Percentiles rank a stretch among this genome's conserved stretches.
Conservation (phyloP, 2,113 vertebrate genomes). For the Neomonachus schauinslandi region DNA sequence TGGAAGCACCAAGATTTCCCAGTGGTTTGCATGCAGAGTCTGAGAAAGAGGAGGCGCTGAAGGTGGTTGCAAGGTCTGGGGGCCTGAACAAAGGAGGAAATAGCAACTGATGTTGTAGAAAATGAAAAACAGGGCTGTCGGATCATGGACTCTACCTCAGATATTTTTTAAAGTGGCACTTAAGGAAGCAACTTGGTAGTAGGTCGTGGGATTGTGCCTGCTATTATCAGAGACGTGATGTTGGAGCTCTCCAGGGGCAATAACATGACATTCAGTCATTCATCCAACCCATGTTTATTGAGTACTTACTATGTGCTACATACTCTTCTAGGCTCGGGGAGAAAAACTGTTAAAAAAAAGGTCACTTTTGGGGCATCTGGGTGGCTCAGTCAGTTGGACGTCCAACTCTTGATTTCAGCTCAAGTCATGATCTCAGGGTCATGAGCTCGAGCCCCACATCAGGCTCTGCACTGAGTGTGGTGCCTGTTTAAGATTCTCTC, state of each 20-base stretch:
- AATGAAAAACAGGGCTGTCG: neutral
- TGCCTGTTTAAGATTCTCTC: neutral
- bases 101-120: neutral
- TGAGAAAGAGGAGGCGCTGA: neutral
- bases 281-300: neutral
- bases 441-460: neutral
- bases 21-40: neutral
- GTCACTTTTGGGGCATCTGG: neutral
- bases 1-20: neutral
- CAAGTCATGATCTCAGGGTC: neutral
- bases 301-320: neutral
- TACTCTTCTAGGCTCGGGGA: neutral
- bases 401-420: neutral
- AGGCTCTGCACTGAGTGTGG: neutral
- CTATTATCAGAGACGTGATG: neutral
- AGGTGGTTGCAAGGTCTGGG: neutral
- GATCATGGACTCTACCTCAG: neutral
- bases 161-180: neutral
- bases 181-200: neutral
- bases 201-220: neutral
- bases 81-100: neutral
- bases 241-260: neutral
- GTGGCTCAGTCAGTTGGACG: neutral
- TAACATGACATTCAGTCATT: neutral
- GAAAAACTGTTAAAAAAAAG: neutral